Conservation (phyloP, 2,888 invertebrate genomes). For the Noctua fimbriata region DNA sequence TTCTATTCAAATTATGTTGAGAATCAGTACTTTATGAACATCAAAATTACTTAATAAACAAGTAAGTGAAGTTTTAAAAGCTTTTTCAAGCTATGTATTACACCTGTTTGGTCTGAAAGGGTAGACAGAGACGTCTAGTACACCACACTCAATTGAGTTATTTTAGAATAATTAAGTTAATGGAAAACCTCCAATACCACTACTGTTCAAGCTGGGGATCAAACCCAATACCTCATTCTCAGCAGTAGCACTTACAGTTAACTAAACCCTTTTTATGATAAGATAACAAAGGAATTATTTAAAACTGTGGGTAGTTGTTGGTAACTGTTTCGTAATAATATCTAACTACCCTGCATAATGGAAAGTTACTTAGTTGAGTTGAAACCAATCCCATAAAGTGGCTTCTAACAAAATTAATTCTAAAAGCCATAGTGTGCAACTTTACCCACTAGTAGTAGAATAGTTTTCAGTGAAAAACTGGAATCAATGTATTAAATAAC, state of each 20-base stretch:
- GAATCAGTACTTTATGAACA: not conserved
- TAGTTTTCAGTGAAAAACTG: constrained; percentile 10
- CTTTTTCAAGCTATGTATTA: not conserved
- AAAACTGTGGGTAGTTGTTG: not conserved
- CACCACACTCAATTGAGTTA: not conserved
- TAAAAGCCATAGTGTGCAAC: constrained; percentile 24
- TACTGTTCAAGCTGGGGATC: not conserved
- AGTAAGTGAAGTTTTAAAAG: not conserved
- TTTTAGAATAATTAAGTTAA: not conserved
- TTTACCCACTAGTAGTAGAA: not conserved
- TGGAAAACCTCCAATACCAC: not conserved
- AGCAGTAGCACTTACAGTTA: not conserved
- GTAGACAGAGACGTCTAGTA: not conserved
- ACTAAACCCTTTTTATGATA: not conserved
- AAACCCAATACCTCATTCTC: not conserved
- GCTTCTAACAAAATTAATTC: constrained; percentile 43
- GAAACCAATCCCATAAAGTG: constrained; percentile 40
- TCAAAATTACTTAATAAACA: not conserved
- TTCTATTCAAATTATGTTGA: not conserved
- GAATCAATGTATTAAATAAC: not conserved
- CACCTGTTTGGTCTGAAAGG: not conserved
- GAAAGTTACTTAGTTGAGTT: constrained; percentile 14
- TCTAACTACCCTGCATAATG: constrained; percentile 19
- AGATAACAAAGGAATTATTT: not conserved
- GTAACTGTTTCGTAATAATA: constrained; percentile 13